Conservation (phyloP, 2,113 vertebrate genomes). For the Podarcis raffonei region DNA sequence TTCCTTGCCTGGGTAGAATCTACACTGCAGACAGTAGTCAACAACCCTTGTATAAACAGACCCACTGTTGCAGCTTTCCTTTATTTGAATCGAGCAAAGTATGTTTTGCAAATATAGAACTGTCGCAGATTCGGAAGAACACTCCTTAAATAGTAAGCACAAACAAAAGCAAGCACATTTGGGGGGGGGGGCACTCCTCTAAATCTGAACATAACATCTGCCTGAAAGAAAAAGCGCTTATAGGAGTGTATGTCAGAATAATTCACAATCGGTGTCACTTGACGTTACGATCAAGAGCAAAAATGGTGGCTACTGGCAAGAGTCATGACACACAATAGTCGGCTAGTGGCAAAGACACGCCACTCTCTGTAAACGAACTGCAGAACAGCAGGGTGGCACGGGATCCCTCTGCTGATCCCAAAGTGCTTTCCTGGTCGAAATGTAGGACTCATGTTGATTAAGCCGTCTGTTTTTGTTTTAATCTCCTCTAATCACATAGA, state of each 20-base stretch:
- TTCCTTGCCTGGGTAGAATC: background rate
- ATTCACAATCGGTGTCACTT: conserved; percentile 71
- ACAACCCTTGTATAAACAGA: too few species aligned
- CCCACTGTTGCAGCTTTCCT: background rate
- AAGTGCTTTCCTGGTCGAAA: conserved; percentile 58
- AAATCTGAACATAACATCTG: conserved; percentile 16
- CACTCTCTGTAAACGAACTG: conserved; percentile 50
- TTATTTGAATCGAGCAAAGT: background rate
- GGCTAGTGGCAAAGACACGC: conserved; percentile 69
- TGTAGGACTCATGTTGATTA: conserved; percentile 56
- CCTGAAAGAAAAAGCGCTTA: conserved; percentile 54
- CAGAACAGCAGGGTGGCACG: conserved; percentile 1
- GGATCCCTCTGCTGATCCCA: conserved; percentile 45
- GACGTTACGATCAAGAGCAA: conserved; percentile 65
- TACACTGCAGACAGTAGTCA: background rate
- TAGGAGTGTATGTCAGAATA: conserved; percentile 67
- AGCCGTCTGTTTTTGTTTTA: conserved; percentile 42
- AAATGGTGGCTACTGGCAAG: conserved; percentile 60
- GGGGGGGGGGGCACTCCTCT: conserved; percentile 22
- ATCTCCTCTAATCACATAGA: conserved; percentile 49
- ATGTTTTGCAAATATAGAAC: conserved; percentile 19
- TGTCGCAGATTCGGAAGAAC: background rate
- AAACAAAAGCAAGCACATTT: background rate
- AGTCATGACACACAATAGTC: conserved; percentile 46
- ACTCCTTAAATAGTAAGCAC: conserved; percentile 3